Percentiles rank a stretch among this genome's conserved stretches.
phyloP scores from a whole-genome alignment of 2,888 invertebrate species.

The Cerastis leucographa region DNA sequence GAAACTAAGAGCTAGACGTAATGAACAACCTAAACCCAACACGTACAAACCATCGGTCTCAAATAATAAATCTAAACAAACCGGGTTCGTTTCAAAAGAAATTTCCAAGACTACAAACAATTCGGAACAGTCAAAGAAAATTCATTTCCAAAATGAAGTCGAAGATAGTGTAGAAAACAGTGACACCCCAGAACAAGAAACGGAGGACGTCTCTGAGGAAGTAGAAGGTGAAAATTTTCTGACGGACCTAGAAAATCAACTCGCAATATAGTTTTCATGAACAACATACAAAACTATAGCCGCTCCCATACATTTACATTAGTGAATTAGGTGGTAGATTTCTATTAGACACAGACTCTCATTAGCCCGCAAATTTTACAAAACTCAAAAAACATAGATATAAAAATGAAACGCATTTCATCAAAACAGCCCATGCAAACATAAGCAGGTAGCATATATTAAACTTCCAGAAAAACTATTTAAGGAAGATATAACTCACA shows the following conservation, averaged over 20 bases:
- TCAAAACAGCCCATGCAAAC: conserved; percentile 78
- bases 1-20: conserved; percentile 30
- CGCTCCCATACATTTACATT: conserved; percentile 57
- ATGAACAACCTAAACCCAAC: conserved; percentile 2
- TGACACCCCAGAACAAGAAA: background rate
- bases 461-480: conserved; percentile 53
- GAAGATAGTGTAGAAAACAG: background rate
- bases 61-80: conserved; percentile 12
- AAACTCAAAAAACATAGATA: conserved; percentile 14
- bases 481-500: conserved; percentile 58
- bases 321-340: conserved; percentile 62
- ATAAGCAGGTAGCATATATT: conserved; percentile 55
- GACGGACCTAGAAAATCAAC: conserved; percentile 12
- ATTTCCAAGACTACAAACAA: background rate
- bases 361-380: conserved; percentile 51
- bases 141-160: conserved; percentile 20
- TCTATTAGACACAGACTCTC: conserved; percentile 62
- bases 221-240: conserved; percentile 53
- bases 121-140: conserved; percentile 12
- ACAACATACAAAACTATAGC: conserved; percentile 34
- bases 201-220: background rate
- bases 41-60: background rate
- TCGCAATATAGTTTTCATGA: conserved; percentile 49
- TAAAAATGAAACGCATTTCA: conserved; percentile 72
- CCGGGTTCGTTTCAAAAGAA: background rate